These are phyloP conservation scores for Heliconius ethilla DNA, from an alignment of 2,888 invertebrate species.

Conservation along the genomic window DNA sequence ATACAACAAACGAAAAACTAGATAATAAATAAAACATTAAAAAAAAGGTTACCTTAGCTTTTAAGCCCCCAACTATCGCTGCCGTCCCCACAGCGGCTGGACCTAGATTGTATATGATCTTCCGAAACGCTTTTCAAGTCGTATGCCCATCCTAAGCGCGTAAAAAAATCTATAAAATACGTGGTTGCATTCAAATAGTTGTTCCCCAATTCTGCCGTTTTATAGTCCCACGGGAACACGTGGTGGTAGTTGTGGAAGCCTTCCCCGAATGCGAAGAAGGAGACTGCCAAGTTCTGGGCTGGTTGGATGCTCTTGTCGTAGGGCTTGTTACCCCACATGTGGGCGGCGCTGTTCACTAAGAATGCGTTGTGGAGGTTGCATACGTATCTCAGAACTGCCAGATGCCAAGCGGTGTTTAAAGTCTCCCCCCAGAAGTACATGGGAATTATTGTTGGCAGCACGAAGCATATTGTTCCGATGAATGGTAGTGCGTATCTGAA, in stretches of 20 bases:
- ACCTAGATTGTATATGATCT: slow-evolving; percentile 46
- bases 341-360: slow-evolving; percentile 85
- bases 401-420: slow-evolving; percentile 60
- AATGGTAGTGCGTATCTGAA: slow-evolving; percentile 82
- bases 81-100: slow-evolving; percentile 54
- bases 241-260: slow-evolving; percentile 66
- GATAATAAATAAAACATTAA: background rate
- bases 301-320: slow-evolving; percentile 65
- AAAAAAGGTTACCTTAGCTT: background rate
- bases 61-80: slow-evolving; percentile 48
- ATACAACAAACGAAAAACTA: background rate
- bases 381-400: slow-evolving; percentile 76
- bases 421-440: slow-evolving; percentile 82
- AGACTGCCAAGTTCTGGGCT: slow-evolving; percentile 50
- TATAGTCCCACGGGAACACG: slow-evolving; percentile 60
- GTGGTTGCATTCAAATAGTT: slow-evolving; percentile 51
- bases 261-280: slow-evolving; percentile 55
- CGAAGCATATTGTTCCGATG: slow-evolving; percentile 82
- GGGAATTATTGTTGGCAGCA: slow-evolving; percentile 64
- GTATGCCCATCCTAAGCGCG: slow-evolving; percentile 63
- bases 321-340: slow-evolving; percentile 73
- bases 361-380: slow-evolving; percentile 80
- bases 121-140: slow-evolving; percentile 56
- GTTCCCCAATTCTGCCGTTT: slow-evolving; percentile 57
- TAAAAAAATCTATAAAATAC: slow-evolving; percentile 60